A percentile compares a stretch with the other conserved stretches of the same genome.
These are phyloP conservation scores for Hemicrepidius hirtus DNA, from an alignment of 2,888 invertebrate species.

Conservation along the genomic window DNA sequence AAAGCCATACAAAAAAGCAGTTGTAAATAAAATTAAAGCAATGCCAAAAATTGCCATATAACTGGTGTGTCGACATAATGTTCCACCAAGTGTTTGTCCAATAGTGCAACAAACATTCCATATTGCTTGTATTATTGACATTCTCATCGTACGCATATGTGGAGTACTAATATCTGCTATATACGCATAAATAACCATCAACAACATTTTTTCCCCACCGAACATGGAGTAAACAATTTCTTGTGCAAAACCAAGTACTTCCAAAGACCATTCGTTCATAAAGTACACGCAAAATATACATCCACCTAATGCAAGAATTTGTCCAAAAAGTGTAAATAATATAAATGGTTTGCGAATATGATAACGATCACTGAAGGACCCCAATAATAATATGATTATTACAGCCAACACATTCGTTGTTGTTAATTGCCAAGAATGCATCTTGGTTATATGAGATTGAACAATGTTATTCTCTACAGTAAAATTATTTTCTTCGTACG, in stretches of 20 bases:
- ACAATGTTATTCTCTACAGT: constrained; percentile 71
- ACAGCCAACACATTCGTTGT: constrained; percentile 67
- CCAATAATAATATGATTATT: constrained; percentile 67
- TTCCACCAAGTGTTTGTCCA: constrained; percentile 65
- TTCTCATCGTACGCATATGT: constrained; percentile 77
- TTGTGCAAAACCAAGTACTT: constrained; percentile 75
- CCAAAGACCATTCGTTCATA: constrained; percentile 74
- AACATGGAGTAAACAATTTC: constrained; percentile 75
- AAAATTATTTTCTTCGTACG: constrained; percentile 57
- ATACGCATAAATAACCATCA: constrained; percentile 70
- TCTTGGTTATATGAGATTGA: constrained; percentile 72
- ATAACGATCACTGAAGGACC: constrained; percentile 70
- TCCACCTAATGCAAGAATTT: constrained; percentile 72
- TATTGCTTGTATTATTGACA: constrained; percentile 74
- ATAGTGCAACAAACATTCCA: constrained; percentile 63
- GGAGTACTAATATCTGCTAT: constrained; percentile 72
- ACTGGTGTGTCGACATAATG: constrained; percentile 63
- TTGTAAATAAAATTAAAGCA: constrained; percentile 61
- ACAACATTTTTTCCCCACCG: constrained; percentile 74
- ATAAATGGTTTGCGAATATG: constrained; percentile 69
- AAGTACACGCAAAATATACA: constrained; percentile 75
- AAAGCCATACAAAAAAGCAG: constrained; percentile 65
- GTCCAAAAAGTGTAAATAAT: constrained; percentile 68
- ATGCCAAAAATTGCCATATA: constrained; percentile 65
- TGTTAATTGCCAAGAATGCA: constrained; percentile 68